Evolutionary conservation across 2,797 vertebrate genomes (phyloP), one percentile per base, ranked within the genome.

Genomic region (Esox lucius): DNA sequence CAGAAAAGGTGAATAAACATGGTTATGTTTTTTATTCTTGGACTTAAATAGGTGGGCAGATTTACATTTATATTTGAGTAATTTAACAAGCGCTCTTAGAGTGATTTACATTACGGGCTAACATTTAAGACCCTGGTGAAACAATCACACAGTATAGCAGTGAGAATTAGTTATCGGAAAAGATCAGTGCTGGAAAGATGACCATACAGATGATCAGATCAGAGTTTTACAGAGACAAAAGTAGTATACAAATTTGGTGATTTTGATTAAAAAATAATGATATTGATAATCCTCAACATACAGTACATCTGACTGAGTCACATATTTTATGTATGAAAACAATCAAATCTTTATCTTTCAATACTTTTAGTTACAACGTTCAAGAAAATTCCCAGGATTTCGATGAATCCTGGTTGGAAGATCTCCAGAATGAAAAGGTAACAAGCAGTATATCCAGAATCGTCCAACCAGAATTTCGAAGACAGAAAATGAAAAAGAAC

Each of bases 401-500:
- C 53, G n/a, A 59, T 19, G 19, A 59, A 22, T 59, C n/a, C n/a
- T n/a, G 8, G 53, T 59, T 56, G 51, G 19, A 56, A 8, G 19
- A 22, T n/a, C 6, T 19, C 5, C 19, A n/a, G 51, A n/a, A 56
- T 56, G 17, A 56, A 17, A 56, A 56, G 8, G 19, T 17, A 56
- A 56, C 56, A 56, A 51, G 48, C 15, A 19, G 7, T 19, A 56
- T 56, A n/a, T 56, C 53, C 7, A 59, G n/a, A 42, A 42, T 42
- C 5, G 8, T 59, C n/a, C n/a, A 59, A 59, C 53, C 53, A 22
- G n/a, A 5, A 59, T 59, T n/a, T 4, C 2, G 22, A 11, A 12
- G n/a, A 11, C 53, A n/a, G n/a, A 59, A 59, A 59, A 83, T 51
- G 12, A 70, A 89, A 86, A 83, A 76, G 77, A 84, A 95, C 94